Conservation (phyloP, 1,140 invertebrate genomes). For the Macrosteles quadrilineatus region DNA sequence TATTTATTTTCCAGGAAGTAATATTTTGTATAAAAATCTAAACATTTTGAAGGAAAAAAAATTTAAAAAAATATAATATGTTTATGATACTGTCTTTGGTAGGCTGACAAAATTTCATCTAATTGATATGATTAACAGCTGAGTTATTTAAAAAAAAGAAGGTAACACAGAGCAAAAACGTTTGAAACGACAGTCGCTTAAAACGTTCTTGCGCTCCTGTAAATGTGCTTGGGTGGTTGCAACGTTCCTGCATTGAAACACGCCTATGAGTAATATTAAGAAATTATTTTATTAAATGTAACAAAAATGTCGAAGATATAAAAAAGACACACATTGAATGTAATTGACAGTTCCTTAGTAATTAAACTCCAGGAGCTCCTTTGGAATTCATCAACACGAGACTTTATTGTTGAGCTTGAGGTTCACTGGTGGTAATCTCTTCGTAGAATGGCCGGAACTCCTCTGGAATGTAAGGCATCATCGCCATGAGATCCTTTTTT, state of each 20-base stretch:
- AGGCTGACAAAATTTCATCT: not conserved
- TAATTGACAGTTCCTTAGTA: too few species aligned
- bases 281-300: not conserved
- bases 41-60: not conserved
- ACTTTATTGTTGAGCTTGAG: not conserved
- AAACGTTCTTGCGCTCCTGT: not conserved
- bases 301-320: not conserved
- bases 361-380: not conserved
- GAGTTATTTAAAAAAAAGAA: not conserved
- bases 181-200: not conserved
- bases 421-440: not conserved
- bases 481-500: not conserved
- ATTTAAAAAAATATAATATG: not conserved
- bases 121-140: not conserved
- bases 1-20: not conserved
- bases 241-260: not conserved
- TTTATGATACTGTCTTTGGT: not conserved
- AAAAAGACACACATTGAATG: not conserved
- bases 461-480: slow-evolving; percentile 2
- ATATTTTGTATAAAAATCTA: not conserved
- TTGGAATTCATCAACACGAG: not conserved
- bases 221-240: not conserved
- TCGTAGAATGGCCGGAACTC: not conserved
- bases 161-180: not conserved
- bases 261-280: not conserved